Evolutionary conservation across 2,113 vertebrate genomes (phyloP).

Genomic region (Chauna torquata): DNA sequence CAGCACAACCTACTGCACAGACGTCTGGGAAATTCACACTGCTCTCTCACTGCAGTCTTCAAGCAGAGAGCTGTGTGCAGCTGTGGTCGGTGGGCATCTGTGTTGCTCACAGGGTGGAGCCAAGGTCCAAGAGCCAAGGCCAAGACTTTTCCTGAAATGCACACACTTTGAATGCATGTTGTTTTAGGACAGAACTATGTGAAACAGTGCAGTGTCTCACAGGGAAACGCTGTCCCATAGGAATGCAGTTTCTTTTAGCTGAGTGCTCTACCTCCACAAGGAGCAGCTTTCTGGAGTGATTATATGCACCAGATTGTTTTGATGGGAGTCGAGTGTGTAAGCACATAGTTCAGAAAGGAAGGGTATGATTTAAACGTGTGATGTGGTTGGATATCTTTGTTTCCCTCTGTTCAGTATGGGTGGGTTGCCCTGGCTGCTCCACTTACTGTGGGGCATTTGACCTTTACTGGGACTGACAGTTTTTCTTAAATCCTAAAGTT

Average conservation of each 20-base stretch:
- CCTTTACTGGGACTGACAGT: neutral
- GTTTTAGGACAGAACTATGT: neutral
- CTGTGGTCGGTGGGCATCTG: neutral
- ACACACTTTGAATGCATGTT: neutral
- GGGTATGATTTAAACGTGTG: neutral
- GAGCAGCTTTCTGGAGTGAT: neutral
- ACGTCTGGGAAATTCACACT: neutral
- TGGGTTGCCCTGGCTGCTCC: neutral
- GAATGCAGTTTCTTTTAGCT: neutral
- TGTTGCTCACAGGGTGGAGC: neutral
- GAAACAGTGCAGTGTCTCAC: neutral
- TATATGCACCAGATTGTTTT: neutral
- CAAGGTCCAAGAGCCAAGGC: neutral
- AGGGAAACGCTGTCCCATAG: rapidly evolving
- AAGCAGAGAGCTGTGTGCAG: neutral
- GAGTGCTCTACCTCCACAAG: neutral
- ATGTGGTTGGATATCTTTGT: neutral
- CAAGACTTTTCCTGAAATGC: neutral
- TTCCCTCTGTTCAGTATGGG: neutral
- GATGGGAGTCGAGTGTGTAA: neutral
- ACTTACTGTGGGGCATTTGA: neutral
- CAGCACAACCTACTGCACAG: neutral
- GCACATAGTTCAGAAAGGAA: neutral
- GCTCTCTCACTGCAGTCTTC: neutral
- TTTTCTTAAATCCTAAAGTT: neutral